phyloP scores from a whole-genome alignment of 1,140 invertebrate genomes.

The Drosophila nebulosa region DNA sequence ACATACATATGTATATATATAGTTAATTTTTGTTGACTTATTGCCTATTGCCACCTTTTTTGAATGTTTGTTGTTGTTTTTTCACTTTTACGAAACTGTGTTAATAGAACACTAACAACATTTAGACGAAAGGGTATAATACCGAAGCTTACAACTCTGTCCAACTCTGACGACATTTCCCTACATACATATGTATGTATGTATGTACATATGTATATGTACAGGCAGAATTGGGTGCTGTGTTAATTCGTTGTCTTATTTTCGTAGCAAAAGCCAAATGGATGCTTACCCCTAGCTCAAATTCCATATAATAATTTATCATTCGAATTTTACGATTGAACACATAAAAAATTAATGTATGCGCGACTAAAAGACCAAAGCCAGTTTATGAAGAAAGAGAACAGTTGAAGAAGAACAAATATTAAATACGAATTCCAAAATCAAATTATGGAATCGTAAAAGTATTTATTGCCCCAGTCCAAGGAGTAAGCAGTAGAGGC shows the following conservation, averaged over 20 bases:
- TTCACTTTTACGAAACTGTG: no score
- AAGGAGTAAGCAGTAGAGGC: neutral
- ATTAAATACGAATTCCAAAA: constrained; percentile 73
- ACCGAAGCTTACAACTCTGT: no score
- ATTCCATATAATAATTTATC: constrained; percentile 78
- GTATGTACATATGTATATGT: neutral
- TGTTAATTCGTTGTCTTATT: neutral
- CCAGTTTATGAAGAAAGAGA: constrained; percentile 1
- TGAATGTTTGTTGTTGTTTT: no score
- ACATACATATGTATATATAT: no score
- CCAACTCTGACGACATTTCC: no score
- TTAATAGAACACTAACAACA: no score
- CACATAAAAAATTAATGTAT: constrained; percentile 72
- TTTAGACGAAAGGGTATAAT: no score
- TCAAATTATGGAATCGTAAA: constrained; percentile 81
- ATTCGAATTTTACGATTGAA: constrained; percentile 71
- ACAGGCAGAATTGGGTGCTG: neutral
- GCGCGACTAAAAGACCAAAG: constrained; percentile 23
- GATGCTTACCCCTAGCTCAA: constrained; percentile 39
- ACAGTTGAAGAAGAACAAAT: constrained; percentile 27
- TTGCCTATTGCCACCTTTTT: no score
- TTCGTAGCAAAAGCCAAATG: neutral
- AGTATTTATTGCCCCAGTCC: constrained; percentile 66
- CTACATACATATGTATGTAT: neutral
- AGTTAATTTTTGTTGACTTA: no score